Evolutionary conservation across 2,888 invertebrate species (phyloP).

Genomic region (Uloborus plumipes): DNA sequence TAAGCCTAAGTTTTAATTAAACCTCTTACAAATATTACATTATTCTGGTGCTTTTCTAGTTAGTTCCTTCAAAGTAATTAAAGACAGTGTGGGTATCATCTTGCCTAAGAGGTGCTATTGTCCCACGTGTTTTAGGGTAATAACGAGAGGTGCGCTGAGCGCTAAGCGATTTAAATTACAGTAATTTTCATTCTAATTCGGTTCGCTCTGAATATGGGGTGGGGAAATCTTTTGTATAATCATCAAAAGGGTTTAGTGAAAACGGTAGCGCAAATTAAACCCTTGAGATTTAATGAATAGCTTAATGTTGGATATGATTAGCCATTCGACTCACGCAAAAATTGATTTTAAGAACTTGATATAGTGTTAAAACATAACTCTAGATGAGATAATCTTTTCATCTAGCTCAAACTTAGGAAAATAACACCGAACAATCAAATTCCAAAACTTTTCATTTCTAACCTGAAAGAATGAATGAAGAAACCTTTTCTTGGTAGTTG

Average conservation of each 20-base stretch:
- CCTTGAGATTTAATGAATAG: neutral
- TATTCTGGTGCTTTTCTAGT: slow-evolving; percentile 49
- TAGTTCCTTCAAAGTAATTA: slow-evolving; percentile 52
- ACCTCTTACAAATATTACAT: slow-evolving; percentile 57
- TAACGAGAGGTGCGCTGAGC: slow-evolving; percentile 32
- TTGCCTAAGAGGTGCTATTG: slow-evolving; percentile 53
- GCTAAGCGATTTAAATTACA: slow-evolving; percentile 44
- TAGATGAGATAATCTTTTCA: too few species aligned
- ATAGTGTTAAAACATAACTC: too few species aligned
- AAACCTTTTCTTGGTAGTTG: too few species aligned
- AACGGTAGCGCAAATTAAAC: slow-evolving; percentile 37
- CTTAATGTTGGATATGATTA: too few species aligned
- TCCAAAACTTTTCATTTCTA: too few species aligned
- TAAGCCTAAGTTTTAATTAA: slow-evolving; percentile 53
- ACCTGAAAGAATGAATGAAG: too few species aligned
- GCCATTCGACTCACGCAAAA: too few species aligned
- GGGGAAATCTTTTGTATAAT: slow-evolving; percentile 40
- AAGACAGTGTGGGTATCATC: slow-evolving; percentile 45
- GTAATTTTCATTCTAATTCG: slow-evolving; percentile 57
- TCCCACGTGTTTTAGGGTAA: slow-evolving; percentile 59
- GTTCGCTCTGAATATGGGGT: slow-evolving; percentile 16
- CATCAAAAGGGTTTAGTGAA: slow-evolving; percentile 36
- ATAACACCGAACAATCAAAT: too few species aligned
- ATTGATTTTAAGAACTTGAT: too few species aligned
- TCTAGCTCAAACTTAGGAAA: too few species aligned